phyloP scores from a whole-genome alignment of 2,797 vertebrate genomes.

The Mycteria americana region DNA sequence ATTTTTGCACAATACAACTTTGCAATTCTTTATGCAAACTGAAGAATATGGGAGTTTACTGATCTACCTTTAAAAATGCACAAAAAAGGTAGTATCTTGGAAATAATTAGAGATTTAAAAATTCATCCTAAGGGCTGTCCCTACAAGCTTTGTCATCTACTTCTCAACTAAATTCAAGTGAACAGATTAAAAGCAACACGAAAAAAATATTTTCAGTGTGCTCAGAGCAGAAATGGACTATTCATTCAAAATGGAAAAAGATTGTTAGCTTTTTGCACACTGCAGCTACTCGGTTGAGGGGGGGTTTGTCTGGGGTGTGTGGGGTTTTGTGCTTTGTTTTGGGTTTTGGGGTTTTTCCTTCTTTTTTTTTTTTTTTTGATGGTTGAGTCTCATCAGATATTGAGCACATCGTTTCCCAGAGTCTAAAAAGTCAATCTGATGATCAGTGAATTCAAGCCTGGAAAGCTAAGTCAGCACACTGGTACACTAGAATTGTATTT shows the following conservation, averaged over 20 bases:
- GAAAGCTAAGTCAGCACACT: not conserved
- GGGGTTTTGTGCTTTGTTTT: not conserved
- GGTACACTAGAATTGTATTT: not conserved
- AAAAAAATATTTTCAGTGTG: not conserved
- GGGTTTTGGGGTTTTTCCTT: not conserved
- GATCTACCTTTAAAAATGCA: not conserved
- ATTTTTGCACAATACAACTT: not conserved
- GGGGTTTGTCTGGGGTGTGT: not conserved
- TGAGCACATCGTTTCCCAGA: not conserved
- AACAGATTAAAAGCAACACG: not conserved
- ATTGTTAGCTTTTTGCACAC: not conserved
- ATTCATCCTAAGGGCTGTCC: not conserved
- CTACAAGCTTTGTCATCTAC: not conserved
- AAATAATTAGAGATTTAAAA: not conserved
- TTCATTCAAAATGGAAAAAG: not conserved
- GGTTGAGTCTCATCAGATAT: not conserved
- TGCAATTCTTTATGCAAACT: not conserved
- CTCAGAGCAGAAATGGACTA: not conserved
- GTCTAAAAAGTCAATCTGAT: not conserved
- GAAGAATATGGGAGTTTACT: not conserved
- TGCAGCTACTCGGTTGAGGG: not conserved
- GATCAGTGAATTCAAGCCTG: not conserved
- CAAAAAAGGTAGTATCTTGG: not conserved
- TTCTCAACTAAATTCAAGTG: not conserved
- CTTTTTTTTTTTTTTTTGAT: too few species aligned